These are phyloP conservation scores for Nipponacmea schrenckii DNA, from an alignment of 2,888 invertebrate species.

Conservation along the genomic window DNA sequence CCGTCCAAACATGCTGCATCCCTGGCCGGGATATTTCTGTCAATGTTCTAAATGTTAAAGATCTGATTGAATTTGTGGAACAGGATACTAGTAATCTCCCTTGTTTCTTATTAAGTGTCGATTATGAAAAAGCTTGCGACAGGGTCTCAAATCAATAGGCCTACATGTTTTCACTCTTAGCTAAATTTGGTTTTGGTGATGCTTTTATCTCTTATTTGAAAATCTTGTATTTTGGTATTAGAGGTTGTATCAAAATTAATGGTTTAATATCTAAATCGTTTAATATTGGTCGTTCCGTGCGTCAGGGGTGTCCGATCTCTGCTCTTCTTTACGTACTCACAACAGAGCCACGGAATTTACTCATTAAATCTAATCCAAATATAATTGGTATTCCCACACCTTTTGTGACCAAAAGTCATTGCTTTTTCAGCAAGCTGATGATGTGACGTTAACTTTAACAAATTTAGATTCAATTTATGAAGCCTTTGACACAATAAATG, in stretches of 20 bases:
- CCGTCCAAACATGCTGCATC: slow-evolving; percentile 38
- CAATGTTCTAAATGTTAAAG: slow-evolving; percentile 33
- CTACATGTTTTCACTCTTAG: slow-evolving; percentile 33
- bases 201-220: slow-evolving; percentile 36
- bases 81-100: slow-evolving; percentile 31
- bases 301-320: too few species aligned
- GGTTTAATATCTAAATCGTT: slow-evolving; percentile 26
- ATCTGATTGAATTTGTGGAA: slow-evolving; percentile 35
- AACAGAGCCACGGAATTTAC: too few species aligned
- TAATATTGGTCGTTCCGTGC: too few species aligned
- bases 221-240: slow-evolving; percentile 33
- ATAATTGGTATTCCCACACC: too few species aligned
- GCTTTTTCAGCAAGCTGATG: too few species aligned
- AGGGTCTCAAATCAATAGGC: slow-evolving; percentile 34
- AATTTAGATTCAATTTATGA: too few species aligned
- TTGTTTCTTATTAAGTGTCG: slow-evolving; percentile 33
- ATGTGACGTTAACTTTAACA: too few species aligned
- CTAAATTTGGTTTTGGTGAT: slow-evolving; percentile 35
- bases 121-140: slow-evolving; percentile 44
- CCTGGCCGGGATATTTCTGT: slow-evolving; percentile 38
- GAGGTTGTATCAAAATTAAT: slow-evolving; percentile 34
- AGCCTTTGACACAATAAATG: too few species aligned
- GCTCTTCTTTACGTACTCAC: too few species aligned
- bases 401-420: too few species aligned
- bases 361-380: too few species aligned